Conservation (phyloP, 2,797 vertebrate genomes). For the Scolopax bukidnonensis region DNA sequence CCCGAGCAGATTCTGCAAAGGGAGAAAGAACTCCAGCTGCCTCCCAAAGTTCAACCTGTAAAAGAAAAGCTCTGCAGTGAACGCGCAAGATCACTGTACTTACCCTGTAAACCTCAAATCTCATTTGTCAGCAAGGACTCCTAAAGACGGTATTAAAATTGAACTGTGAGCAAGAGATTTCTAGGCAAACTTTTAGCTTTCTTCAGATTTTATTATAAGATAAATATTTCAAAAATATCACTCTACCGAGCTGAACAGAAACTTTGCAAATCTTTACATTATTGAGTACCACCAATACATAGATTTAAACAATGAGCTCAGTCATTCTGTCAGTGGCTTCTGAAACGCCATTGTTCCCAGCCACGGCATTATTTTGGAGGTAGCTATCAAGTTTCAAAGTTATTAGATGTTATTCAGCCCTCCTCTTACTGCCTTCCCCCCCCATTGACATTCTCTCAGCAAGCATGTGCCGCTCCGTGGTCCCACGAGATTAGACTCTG, state of each 20-base stretch:
- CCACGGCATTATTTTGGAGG: conserved; percentile 75
- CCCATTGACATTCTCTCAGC: conserved; percentile 70
- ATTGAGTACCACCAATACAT: not conserved
- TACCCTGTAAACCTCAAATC: not conserved
- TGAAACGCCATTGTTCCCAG: conserved; percentile 69
- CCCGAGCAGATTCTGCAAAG: not conserved
- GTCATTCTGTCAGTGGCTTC: conserved; percentile 52
- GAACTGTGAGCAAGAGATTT: not conserved
- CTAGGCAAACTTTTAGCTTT: not conserved
- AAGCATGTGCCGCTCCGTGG: conserved; percentile 62
- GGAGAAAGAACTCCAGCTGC: not conserved
- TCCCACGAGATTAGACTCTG: conserved; percentile 79
- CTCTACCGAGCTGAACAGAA: not conserved
- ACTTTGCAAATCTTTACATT: not conserved
- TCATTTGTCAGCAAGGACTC: not conserved
- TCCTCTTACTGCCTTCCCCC: conserved; percentile 30
- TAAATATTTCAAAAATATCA: not conserved
- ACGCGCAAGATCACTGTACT: not conserved
- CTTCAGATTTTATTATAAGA: not conserved
- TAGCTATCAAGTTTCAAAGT: conserved; percentile 82
- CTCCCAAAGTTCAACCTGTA: not conserved
- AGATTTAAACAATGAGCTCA: not conserved
- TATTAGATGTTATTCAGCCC: conserved; percentile 77
- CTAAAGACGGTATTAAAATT: not conserved
- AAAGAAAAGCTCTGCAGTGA: not conserved